Evolutionary conservation across 2,113 vertebrate genomes (phyloP).

Genomic region (Lagenorhynchus albirostris): DNA sequence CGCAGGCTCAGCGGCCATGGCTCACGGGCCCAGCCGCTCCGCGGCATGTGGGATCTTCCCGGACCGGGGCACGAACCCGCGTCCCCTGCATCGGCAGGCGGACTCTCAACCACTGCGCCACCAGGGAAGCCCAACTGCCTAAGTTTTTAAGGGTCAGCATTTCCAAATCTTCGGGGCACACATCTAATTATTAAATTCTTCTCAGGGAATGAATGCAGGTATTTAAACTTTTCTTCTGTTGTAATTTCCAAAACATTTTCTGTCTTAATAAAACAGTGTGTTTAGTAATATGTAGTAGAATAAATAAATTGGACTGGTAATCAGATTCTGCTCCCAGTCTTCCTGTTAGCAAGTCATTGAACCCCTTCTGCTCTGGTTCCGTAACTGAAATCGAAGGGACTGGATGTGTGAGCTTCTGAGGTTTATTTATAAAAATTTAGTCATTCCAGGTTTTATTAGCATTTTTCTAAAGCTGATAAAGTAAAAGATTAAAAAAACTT

Average conservation of each 20-base stretch:
- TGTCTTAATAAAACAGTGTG: neutral
- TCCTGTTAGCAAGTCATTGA: neutral
- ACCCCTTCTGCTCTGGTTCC: neutral
- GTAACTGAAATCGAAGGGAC: neutral
- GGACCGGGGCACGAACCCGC: too few species aligned
- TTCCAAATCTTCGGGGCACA: neutral
- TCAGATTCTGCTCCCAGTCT: neutral
- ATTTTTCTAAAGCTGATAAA: constrained; percentile 44
- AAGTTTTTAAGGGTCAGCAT: neutral
- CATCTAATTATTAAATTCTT: constrained; percentile 9
- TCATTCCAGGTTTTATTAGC: constrained; percentile 17
- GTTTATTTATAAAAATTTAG: constrained; percentile 23
- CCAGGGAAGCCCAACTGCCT: neutral
- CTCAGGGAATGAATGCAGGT: neutral
- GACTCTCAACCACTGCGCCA: too few species aligned
- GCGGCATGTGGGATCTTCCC: too few species aligned
- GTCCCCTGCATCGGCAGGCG: too few species aligned
- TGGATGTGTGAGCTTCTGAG: neutral
- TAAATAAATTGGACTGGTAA: neutral
- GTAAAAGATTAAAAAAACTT: constrained; percentile 32
- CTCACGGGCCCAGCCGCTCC: too few species aligned
- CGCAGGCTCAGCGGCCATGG: too few species aligned
- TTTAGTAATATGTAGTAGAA: neutral
- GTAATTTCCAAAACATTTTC: constrained; percentile 30
- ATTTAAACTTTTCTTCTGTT: constrained; percentile 4